Evolutionary conservation across 1,140 invertebrate genomes (phyloP), one percentile per base, ranked within the genome.

Genomic region (Tyrophagus putrescentiae): DNA sequence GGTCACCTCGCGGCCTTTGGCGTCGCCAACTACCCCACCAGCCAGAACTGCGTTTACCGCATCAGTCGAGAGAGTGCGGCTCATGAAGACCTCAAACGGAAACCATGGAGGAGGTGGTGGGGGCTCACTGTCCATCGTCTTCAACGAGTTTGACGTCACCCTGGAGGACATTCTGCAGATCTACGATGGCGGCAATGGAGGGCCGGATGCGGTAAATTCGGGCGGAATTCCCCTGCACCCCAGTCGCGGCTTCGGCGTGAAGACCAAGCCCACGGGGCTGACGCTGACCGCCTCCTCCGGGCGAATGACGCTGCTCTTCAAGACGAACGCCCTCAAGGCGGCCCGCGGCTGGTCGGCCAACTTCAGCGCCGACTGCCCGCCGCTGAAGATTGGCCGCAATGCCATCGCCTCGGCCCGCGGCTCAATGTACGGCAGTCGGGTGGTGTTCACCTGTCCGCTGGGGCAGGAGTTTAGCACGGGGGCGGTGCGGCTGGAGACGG

Each of bases 351-450:
- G 87, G 87, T 82, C 84, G 71, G 87, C 89, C 25, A 84, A 82
- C 16, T 96, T 90, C 73, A 93, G 88, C 64, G 87, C 90, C 66
- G 91, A 95, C 75, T 96, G 92, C 72, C 87, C 89, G 4, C 74
- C 79, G 21, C 72, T 95, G 31, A 78, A 82, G 68, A 82, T 88
- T 13, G 90, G 90, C 45, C 79, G 81, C 66, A 84, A 87, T 66
- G 89, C 88, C 28, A 75, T 92, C 66, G 85, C 87, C 31, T 92
- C 89, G 18, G 91, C 83, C 68, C 79, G 87, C 68, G 89, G 93
- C 69, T 92, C 87, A 28, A 84, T 86, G 45, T 94, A 93, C 73
- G 90, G 88, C 64, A 92, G 89, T 41, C 75, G 81, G 36, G 84
- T 94, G 36, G 85, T 81, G 41, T 94, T 92, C 68, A 85, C 86